Percentiles rank a stretch among this genome's conserved stretches.
phyloP scores from a whole-genome alignment of 2,113 vertebrate genomes.

The Smithornis capensis region DNA sequence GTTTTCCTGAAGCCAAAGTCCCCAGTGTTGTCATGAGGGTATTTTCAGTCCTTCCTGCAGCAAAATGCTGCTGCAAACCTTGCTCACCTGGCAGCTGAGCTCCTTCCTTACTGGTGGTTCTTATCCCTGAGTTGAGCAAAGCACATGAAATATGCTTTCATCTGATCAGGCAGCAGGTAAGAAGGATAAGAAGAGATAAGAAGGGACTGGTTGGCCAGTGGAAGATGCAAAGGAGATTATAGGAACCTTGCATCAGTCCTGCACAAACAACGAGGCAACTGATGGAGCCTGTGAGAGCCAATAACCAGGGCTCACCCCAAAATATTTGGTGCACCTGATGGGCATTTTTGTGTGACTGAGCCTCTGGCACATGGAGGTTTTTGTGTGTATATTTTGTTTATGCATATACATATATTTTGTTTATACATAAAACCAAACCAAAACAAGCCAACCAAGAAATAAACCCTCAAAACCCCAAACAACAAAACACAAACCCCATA shows the following conservation, averaged over 20 bases:
- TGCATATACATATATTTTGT: background rate
- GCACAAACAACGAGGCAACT: background rate
- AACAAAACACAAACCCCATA: background rate
- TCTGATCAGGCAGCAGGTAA: background rate
- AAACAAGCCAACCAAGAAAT: background rate
- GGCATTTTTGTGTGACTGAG: background rate
- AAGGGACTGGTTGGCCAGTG: background rate
- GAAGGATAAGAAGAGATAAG: background rate
- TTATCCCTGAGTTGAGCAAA: background rate
- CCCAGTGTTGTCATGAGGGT: fast-evolving
- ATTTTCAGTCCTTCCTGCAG: background rate
- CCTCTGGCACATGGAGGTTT: background rate
- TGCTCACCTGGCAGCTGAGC: background rate
- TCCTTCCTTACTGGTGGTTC: background rate
- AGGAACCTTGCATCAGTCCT: background rate
- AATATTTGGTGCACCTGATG: background rate
- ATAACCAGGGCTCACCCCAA: background rate
- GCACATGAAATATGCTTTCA: background rate
- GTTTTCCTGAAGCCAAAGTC: background rate
- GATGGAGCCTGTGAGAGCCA: background rate
- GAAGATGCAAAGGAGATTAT: background rate
- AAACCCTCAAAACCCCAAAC: background rate
- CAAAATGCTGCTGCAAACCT: background rate
- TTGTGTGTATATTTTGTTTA: background rate
- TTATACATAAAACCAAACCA: background rate